Percentiles rank a stretch among this genome's conserved stretches.
Evolutionary conservation across 64 coral and sea anemone genomes (phyloP).

Genomic region (Montipora cactus): DNA sequence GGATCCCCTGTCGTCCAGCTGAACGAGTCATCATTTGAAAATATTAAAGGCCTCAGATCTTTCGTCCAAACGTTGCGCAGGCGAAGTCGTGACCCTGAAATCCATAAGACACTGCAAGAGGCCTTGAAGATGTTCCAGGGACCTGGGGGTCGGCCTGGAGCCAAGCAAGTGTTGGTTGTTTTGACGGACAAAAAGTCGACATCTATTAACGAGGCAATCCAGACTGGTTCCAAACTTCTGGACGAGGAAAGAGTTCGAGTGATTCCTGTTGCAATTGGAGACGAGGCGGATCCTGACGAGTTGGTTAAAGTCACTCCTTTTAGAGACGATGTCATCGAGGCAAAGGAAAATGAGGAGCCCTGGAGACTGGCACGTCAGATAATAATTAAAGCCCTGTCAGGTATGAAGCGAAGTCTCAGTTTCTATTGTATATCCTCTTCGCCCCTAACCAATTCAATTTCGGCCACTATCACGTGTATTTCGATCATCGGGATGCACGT

Average conservation of each 20-base stretch:
- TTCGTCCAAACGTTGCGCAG: constrained; percentile 55
- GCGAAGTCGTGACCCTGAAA: constrained; percentile 45
- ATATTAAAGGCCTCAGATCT: constrained; percentile 35
- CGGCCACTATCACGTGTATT: too few species aligned
- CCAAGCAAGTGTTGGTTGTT: constrained; percentile 81
- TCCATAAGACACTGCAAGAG: constrained; percentile 78
- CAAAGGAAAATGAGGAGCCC: constrained; percentile 51
- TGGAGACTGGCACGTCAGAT: constrained; percentile 72
- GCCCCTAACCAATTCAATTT: too few species aligned
- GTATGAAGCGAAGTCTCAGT: constrained; percentile 4
- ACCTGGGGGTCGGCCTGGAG: constrained; percentile 53
- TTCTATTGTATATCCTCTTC: too few species aligned
- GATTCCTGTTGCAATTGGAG: constrained; percentile 72
- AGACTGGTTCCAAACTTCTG: constrained; percentile 22
- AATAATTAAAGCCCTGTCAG: constrained; percentile 55
- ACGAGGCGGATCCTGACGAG: constrained; percentile 62
- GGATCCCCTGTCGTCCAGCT: constrained; percentile 48
- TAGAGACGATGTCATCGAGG: constrained; percentile 66
- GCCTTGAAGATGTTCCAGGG: constrained; percentile 64
- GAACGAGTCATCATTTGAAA: constrained; percentile 31
- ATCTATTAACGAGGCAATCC: constrained; percentile 29
- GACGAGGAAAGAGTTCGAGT: constrained; percentile 70
- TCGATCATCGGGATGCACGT: too few species aligned
- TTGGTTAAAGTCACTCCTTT: constrained; percentile 53
- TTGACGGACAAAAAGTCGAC: constrained; percentile 82